Evolutionary conservation across 2,888 invertebrate species (phyloP).

Genomic region (Lingula anatina): DNA sequence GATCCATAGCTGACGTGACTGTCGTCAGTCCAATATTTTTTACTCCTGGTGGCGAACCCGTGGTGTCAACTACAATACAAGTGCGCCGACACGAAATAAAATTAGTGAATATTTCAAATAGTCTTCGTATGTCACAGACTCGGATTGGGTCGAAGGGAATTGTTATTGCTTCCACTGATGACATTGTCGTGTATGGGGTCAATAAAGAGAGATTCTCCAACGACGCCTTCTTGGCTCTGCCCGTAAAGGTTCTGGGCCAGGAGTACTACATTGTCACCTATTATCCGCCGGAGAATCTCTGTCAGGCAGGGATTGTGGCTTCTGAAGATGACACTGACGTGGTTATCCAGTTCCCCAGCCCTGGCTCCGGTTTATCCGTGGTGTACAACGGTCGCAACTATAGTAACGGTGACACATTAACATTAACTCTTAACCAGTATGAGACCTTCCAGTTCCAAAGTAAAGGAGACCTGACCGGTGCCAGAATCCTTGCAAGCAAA

Average conservation of each 20-base stretch:
- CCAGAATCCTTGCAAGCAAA: slow-evolving; percentile 6
- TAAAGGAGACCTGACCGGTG: slow-evolving; percentile 14
- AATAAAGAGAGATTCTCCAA: background rate
- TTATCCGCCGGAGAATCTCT: background rate
- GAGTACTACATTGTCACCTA: background rate
- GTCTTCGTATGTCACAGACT: no score
- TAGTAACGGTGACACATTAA: background rate
- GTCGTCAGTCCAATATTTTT: no score
- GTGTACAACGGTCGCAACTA: background rate
- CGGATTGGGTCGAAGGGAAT: no score
- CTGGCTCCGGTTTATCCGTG: background rate
- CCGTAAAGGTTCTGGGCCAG: background rate
- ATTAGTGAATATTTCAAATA: no score
- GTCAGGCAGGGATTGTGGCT: background rate
- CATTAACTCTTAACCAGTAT: slow-evolving; percentile 1
- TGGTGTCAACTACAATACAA: no score
- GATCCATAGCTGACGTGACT: no score
- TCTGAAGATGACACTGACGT: background rate
- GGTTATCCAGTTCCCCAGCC: background rate
- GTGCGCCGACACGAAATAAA: no score
- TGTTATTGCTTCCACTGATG: no score
- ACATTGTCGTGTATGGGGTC: no score
- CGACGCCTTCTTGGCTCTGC: background rate
- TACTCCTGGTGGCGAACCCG: no score
- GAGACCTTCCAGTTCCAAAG: slow-evolving; percentile 7